phyloP scores from a whole-genome alignment of 2,113 vertebrate species.

The Dryoscopus gambensis region DNA sequence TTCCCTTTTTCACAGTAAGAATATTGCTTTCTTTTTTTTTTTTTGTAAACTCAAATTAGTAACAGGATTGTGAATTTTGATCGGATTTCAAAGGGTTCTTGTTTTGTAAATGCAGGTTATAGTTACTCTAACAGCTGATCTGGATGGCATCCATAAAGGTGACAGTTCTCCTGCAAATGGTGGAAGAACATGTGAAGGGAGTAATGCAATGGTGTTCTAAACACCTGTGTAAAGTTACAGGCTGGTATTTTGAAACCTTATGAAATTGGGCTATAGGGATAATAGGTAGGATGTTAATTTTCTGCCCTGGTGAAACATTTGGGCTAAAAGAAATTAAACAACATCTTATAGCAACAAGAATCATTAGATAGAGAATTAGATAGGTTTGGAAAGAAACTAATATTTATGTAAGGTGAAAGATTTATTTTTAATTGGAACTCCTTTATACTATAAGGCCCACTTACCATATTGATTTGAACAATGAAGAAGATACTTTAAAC shows the following conservation, averaged over 20 bases:
- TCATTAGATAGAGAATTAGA: neutral
- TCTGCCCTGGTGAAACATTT: neutral
- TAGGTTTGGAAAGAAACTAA: neutral
- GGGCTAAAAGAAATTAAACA: neutral
- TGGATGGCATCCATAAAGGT: neutral
- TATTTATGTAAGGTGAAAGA: neutral
- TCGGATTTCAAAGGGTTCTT: neutral
- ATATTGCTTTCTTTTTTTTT: accelerated
- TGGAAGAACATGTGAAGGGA: neutral
- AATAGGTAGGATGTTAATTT: neutral
- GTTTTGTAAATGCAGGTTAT: neutral
- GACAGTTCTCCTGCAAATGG: neutral
- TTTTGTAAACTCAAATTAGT: neutral
- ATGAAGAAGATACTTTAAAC: neutral
- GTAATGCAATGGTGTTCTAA: neutral
- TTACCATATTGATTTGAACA: neutral
- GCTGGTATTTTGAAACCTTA: neutral
- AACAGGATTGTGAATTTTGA: neutral
- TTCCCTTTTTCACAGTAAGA: neutral
- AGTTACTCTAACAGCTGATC: neutral
- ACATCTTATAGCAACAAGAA: neutral
- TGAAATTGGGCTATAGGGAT: neutral
- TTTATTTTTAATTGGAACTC: neutral
- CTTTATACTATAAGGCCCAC: neutral
- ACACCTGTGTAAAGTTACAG: neutral